phyloP scores from a whole-genome alignment of 2,113 vertebrate genomes.

The Pseudorasbora parva region DNA sequence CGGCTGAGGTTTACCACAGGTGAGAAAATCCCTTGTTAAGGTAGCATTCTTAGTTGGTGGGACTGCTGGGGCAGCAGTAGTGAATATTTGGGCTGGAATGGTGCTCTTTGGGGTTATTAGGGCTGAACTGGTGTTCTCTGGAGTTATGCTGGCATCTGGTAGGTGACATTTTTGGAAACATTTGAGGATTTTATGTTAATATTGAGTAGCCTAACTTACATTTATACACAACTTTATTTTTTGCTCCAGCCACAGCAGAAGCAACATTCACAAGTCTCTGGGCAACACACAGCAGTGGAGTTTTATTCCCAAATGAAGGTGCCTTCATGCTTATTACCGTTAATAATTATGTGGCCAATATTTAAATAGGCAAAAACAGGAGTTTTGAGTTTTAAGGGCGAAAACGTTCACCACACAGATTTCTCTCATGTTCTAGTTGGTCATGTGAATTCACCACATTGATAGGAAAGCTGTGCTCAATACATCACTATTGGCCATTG shows the following conservation, averaged over 20 bases:
- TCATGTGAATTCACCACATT: too few species aligned
- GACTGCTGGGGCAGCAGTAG: not conserved
- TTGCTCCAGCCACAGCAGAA: too few species aligned
- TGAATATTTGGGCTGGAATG: not conserved
- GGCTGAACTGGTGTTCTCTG: too few species aligned
- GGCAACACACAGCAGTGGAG: not conserved
- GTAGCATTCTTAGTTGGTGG: not conserved
- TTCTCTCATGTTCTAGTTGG: too few species aligned
- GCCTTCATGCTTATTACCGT: too few species aligned
- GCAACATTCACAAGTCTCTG: not conserved
- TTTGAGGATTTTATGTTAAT: not conserved
- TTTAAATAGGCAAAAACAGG: too few species aligned
- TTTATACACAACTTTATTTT: not conserved
- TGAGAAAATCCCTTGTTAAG: constrained; percentile 66
- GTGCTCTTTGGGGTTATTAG: not conserved
- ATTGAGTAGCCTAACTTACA: not conserved
- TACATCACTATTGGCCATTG: too few species aligned
- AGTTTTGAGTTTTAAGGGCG: too few species aligned
- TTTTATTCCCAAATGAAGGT: not conserved
- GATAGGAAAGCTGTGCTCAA: too few species aligned
- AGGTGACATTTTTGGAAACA: not conserved
- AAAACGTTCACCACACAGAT: too few species aligned
- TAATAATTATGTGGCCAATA: too few species aligned
- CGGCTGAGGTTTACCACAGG: constrained; percentile 80
- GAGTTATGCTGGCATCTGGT: not conserved